Conservation (phyloP, 2,797 vertebrate species). For the Toxotes lorentzi region DNA sequence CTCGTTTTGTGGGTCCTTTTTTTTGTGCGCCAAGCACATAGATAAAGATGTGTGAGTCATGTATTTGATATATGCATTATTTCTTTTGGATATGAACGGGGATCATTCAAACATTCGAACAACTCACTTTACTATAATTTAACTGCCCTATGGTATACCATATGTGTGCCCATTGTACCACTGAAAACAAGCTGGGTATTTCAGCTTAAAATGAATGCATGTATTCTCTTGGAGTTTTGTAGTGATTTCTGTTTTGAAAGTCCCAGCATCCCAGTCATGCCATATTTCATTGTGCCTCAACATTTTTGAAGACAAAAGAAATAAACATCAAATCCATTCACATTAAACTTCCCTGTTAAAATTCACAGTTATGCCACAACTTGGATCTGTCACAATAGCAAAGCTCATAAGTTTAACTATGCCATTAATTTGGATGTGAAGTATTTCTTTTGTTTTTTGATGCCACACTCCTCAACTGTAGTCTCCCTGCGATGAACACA, state of each 20-base stretch:
- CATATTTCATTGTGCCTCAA: conserved; percentile 10
- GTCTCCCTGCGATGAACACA: conserved; percentile 31
- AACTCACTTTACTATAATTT: not conserved
- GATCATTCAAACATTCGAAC: not conserved
- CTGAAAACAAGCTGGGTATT: not conserved
- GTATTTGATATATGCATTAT: not conserved
- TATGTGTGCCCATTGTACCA: too few relatives aligned
- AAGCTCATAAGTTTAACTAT: conserved; percentile 4
- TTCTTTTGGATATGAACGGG: not conserved
- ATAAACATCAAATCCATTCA: conserved; percentile 9
- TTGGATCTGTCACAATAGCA: conserved; percentile 2
- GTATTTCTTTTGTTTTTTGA: conserved; percentile 10
- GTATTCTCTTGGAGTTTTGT: not conserved
- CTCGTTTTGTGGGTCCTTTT: not conserved
- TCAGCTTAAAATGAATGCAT: not conserved
- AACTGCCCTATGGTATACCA: too few relatives aligned
- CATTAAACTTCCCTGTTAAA: not conserved
- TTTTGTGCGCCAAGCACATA: not conserved
- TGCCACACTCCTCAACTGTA: conserved; percentile 15
- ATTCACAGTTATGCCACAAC: not conserved
- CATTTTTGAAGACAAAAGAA: not conserved
- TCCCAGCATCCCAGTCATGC: not conserved
- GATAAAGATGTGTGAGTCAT: not conserved
- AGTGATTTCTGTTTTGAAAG: not conserved
- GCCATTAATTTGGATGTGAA: conserved; percentile 14